A percentile compares a stretch with the other conserved stretches of the same genome.
phyloP scores from a whole-genome alignment of 2,113 vertebrate genomes.

The Ariopsis seemanni region DNA sequence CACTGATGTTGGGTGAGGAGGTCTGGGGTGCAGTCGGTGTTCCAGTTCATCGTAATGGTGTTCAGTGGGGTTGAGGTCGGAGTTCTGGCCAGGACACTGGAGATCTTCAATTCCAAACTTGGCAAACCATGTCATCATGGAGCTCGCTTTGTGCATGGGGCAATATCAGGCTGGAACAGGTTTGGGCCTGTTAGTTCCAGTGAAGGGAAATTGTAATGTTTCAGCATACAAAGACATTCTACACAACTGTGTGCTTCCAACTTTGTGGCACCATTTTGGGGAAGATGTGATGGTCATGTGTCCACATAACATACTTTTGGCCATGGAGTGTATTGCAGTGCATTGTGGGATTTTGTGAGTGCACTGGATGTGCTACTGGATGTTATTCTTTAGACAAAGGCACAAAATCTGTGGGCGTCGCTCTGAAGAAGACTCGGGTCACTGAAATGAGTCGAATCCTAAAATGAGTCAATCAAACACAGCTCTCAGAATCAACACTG shows the following conservation, averaged over 20 bases:
- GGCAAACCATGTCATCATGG: no score
- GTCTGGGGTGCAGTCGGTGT: no score
- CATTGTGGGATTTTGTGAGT: not conserved
- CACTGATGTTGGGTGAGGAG: not conserved
- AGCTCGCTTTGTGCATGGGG: no score
- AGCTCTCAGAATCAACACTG: not conserved
- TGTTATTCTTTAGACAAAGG: not conserved
- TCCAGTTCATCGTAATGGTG: no score
- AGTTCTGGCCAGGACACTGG: no score
- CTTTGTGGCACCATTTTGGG: not conserved
- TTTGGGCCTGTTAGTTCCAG: not conserved
- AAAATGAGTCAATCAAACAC: not conserved
- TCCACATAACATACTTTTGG: not conserved
- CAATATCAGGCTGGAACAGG: not conserved
- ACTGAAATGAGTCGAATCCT: not conserved
- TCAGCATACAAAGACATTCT: not conserved
- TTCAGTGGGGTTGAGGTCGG: no score
- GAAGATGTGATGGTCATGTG: not conserved
- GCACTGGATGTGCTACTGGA: not conserved
- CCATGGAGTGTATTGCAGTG: not conserved
- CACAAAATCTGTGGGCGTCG: not conserved
- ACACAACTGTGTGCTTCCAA: not conserved
- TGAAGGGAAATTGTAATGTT: not conserved
- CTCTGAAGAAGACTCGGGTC: not conserved
- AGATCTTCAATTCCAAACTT: no score